These are phyloP conservation scores for Phocides pigmalion DNA, from an alignment of 1,140 invertebrate genomes.

Conservation along the genomic window DNA sequence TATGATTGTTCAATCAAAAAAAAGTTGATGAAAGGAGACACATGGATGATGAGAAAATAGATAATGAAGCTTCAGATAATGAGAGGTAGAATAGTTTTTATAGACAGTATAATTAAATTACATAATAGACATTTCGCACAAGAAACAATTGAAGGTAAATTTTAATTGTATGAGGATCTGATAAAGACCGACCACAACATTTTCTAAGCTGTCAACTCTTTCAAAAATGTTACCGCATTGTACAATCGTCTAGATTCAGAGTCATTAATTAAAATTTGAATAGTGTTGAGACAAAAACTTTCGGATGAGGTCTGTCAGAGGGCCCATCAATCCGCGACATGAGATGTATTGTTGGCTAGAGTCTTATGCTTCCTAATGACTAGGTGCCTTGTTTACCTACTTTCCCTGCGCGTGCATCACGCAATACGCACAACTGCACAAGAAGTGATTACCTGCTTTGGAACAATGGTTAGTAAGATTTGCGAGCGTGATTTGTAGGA, in stretches of 20 bases:
- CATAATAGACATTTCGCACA: background rate
- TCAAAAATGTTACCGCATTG: slow-evolving; percentile 20
- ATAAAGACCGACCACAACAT: background rate
- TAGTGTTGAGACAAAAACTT: slow-evolving; percentile 42
- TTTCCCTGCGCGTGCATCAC: slow-evolving; percentile 52
- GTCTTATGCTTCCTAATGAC: slow-evolving; percentile 45
- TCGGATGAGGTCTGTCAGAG: background rate
- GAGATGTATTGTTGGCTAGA: slow-evolving; percentile 49
- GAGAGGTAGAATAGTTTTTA: background rate
- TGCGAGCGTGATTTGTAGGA: slow-evolving; percentile 31
- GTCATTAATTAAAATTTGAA: slow-evolving; percentile 46
- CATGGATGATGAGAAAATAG: no score
- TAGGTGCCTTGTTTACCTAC: slow-evolving; percentile 49
- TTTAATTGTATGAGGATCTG: background rate
- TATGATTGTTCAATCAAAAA: no score
- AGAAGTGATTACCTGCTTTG: slow-evolving; percentile 35
- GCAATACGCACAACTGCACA: slow-evolving; percentile 39
- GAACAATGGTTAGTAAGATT: slow-evolving; percentile 54
- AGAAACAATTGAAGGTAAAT: background rate
- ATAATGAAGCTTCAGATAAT: no score
- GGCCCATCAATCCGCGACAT: slow-evolving; percentile 43
- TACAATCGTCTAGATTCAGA: slow-evolving; percentile 2
- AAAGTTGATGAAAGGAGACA: no score
- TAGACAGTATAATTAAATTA: background rate
- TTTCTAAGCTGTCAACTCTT: background rate